Percentiles rank a stretch among this genome's conserved stretches.
phyloP scores from a whole-genome alignment of 64 coral and sea anemone genomes.

The Dendrophyllia cribrosa region DNA sequence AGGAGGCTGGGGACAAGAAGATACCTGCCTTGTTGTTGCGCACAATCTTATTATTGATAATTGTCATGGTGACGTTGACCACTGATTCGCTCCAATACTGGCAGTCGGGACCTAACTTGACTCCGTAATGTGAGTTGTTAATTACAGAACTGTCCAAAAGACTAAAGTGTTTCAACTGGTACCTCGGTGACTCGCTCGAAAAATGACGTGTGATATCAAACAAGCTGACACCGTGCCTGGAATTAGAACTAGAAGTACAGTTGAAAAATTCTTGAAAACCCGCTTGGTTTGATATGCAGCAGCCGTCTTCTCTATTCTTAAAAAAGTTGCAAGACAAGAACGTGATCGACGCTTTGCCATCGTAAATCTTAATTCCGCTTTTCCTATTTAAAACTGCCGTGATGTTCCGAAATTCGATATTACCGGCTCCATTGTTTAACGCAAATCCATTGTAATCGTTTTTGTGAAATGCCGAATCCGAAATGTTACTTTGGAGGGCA shows the following conservation, averaged over 20 bases:
- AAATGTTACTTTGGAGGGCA: conserved; percentile 31
- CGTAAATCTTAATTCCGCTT: conserved; percentile 37
- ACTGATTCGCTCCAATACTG: not conserved
- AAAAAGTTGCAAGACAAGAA: conserved; percentile 27
- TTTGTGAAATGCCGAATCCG: conserved; percentile 11
- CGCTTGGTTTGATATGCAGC: conserved; percentile 37
- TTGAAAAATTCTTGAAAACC: conserved; percentile 52
- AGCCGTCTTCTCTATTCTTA: conserved; percentile 57
- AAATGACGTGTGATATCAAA: not conserved
- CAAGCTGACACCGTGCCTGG: conserved; percentile 21
- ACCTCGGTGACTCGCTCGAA: not conserved
- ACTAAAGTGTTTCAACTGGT: not conserved
- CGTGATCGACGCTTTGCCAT: conserved; percentile 25
- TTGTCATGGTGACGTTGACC: conserved; percentile 36
- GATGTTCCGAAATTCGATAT: not conserved
- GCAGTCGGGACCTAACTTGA: conserved; percentile 34
- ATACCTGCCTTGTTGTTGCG: conserved; percentile 60
- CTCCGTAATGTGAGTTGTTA: conserved; percentile 46
- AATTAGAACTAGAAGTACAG: conserved; percentile 11
- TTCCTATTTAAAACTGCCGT: conserved; percentile 29
- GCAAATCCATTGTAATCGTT: conserved; percentile 37
- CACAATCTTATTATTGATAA: conserved; percentile 43
- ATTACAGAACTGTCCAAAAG: conserved; percentile 20
- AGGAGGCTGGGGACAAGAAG: not conserved
- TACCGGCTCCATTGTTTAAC: conserved; percentile 18